phyloP scores from a whole-genome alignment of 2,113 vertebrate genomes.

The Oryzias javanicus region DNA sequence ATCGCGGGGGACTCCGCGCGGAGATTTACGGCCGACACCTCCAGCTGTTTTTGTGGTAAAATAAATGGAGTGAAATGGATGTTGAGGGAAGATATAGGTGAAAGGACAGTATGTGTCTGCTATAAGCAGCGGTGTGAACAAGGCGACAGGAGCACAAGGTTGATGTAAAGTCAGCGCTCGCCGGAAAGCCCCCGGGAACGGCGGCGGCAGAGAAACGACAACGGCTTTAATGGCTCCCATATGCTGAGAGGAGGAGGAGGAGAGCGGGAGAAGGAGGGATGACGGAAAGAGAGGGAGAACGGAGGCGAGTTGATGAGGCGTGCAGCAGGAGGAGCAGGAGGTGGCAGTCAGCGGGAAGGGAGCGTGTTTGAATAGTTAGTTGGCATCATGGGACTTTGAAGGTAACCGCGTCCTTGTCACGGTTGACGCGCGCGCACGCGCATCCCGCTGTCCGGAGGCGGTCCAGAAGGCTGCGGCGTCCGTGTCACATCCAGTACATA shows the following conservation, averaged over 20 bases:
- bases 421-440: slow-evolving; percentile 11
- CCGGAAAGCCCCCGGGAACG: slow-evolving; percentile 68
- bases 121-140: slow-evolving; percentile 45
- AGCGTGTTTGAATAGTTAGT: slow-evolving; percentile 51
- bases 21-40: not conserved
- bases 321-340: slow-evolving; percentile 21
- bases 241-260: slow-evolving; percentile 38
- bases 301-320: slow-evolving; percentile 8
- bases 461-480: slow-evolving; percentile 67
- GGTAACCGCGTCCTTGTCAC: slow-evolving; percentile 76
- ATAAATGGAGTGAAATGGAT: not conserved
- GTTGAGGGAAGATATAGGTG: not conserved
- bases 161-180: slow-evolving; percentile 61
- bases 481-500: slow-evolving; percentile 74
- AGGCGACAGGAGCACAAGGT: slow-evolving; percentile 52
- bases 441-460: slow-evolving; percentile 51
- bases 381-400: slow-evolving; percentile 72
- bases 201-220: slow-evolving; percentile 61
- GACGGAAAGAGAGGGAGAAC: slow-evolving; percentile 19
- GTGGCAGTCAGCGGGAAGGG: slow-evolving; percentile 49
- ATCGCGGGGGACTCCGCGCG: not conserved
- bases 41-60: not conserved
- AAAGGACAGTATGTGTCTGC: slow-evolving; percentile 16
- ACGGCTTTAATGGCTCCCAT: slow-evolving; percentile 64
- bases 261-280: slow-evolving; percentile 1